Evolutionary conservation across 1,140 invertebrate genomes (phyloP), one percentile per base, ranked within the genome.

Genomic region (Teleogryllus occipitalis): DNA sequence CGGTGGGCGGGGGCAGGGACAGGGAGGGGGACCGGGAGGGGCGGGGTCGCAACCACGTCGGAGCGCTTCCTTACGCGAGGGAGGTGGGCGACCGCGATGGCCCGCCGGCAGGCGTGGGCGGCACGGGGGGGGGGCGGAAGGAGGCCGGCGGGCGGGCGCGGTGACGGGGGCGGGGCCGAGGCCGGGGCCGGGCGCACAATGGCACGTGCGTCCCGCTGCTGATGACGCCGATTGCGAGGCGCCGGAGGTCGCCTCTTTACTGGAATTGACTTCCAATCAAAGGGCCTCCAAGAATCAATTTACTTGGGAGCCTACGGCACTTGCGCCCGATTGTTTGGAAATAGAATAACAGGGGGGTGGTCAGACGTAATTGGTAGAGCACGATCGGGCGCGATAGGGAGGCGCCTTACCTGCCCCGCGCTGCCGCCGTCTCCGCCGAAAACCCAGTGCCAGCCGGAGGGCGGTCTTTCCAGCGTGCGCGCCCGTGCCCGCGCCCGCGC

Each of bases 221-320:
- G 54, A 65, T 65, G 54, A 65, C 54, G 54, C 54, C 54, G 54
- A 65, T 65, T 65, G 1, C 54, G 54, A 65, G 54, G 54, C 0
- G 2, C 2, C 54, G 2, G 10, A 65, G 54, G 54, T 65, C 54
- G 54, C 54, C 49, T 65, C 54, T 65, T 65, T 65, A 65, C 54
- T 65, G 54, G 54, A 65, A 65, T 65, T 65, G 54, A 65, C 54
- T 65, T 65, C 54, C 54, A 65, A 65, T 65, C 54, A 65, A 65
- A 65, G 54, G 49, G 54, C 54, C 54, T 65, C 7, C 54, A 65
- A 65, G 54, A 65, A 65, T 65, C 54, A 65, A 65, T 65, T 65
- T 65, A 65, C 54, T 65, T 65, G 54, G 54, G 54, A 65, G 54
- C 18, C 54, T 65, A 2, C 2, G 54, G 2, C 1, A 65, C 54